Evolutionary conservation across 1,140 invertebrate species (phyloP).

Genomic region (Dreissena polymorpha): DNA sequence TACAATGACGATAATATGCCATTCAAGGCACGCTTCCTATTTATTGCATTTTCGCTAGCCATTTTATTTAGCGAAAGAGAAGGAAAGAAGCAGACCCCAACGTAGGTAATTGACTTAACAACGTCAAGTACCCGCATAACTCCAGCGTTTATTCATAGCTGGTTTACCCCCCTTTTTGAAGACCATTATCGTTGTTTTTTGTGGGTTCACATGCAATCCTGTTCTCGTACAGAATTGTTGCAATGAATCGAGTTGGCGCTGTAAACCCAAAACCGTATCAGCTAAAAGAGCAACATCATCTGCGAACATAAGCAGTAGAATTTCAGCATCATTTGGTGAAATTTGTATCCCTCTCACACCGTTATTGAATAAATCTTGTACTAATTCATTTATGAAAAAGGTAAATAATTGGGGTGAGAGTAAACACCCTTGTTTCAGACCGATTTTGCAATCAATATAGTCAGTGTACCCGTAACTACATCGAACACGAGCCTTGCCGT

Average conservation of each 20-base stretch:
- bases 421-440: not conserved
- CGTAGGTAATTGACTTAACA: not conserved
- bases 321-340: not conserved
- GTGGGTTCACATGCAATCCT: not conserved
- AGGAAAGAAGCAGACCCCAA: not conserved
- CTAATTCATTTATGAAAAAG: constrained; percentile 51
- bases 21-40: not conserved
- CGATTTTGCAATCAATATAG: not conserved
- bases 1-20: not conserved
- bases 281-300: constrained; percentile 45
- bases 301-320: constrained; percentile 39
- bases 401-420: constrained; percentile 29
- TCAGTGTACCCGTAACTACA: not conserved
- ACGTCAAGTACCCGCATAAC: too few relatives aligned
- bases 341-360: constrained; percentile 33
- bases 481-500: too few relatives aligned
- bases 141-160: too few relatives aligned
- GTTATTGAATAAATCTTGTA: not conserved
- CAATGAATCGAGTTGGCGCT: not conserved
- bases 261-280: constrained; percentile 25
- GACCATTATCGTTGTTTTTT: not conserved
- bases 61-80: not conserved
- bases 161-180: too few relatives aligned
- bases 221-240: not conserved
- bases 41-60: not conserved